A percentile compares a stretch with the other conserved stretches of the same genome.
phyloP scores from a whole-genome alignment of 2,113 vertebrate species.

The Centropus unirufus region DNA sequence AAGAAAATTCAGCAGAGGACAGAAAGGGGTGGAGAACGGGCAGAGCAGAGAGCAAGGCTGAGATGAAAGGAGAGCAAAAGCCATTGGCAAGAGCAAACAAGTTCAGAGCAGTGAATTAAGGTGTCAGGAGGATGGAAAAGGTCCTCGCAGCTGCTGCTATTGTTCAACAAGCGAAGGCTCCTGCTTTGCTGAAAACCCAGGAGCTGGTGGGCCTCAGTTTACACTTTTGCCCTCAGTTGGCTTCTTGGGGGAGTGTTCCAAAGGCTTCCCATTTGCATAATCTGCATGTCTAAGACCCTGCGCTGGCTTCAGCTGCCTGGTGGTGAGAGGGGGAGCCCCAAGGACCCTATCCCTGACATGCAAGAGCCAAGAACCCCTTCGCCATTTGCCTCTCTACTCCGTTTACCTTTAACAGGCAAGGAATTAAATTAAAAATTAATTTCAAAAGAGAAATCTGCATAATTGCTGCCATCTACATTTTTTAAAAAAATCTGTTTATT shows the following conservation, averaged over 20 bases:
- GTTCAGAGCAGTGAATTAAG: slow-evolving; percentile 37
- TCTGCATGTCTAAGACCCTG: neutral
- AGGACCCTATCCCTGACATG: too few relatives aligned
- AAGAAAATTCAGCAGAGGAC: neutral
- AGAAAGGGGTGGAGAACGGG: neutral
- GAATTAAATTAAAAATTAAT: neutral
- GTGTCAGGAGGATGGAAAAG: slow-evolving; percentile 14
- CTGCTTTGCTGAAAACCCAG: neutral
- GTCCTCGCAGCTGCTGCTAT: neutral
- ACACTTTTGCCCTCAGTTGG: neutral
- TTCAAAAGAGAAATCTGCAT: neutral
- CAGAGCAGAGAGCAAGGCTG: neutral
- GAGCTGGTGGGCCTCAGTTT: neutral
- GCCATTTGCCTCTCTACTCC: neutral
- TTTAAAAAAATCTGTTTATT: neutral
- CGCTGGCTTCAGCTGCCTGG: neutral
- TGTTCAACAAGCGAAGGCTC: neutral
- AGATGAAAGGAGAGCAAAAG: slow-evolving; percentile 36
- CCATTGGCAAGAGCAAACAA: slow-evolving; percentile 48
- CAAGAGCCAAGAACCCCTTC: neutral
- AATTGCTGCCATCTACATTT: neutral
- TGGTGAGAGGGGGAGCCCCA: too few relatives aligned
- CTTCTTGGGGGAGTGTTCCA: neutral
- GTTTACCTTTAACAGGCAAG: neutral
- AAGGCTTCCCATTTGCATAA: neutral